These are phyloP conservation scores for Capricornis sumatraensis DNA, from an alignment of 2,113 vertebrate genomes.

Conservation along the genomic window DNA sequence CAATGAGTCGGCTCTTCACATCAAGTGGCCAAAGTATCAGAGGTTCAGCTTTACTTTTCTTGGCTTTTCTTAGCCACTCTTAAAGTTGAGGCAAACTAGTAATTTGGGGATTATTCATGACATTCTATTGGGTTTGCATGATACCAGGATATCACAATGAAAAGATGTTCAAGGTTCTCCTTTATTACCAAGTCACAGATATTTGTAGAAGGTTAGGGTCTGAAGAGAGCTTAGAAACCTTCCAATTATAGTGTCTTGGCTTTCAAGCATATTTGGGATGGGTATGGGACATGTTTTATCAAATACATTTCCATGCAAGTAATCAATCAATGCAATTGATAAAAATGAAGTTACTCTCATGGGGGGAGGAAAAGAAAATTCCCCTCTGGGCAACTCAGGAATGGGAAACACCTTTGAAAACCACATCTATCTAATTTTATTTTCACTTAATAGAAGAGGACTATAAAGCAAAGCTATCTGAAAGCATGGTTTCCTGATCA, in stretches of 20 bases:
- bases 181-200: neutral
- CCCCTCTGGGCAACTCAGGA: neutral
- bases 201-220: neutral
- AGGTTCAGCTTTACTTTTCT: neutral
- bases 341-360: neutral
- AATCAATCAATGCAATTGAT: neutral
- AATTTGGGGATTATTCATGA: neutral
- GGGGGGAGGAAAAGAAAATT: neutral
- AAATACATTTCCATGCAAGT: neutral
- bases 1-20: neutral
- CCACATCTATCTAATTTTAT: neutral
- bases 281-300: neutral
- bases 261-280: neutral
- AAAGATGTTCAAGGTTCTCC: neutral
- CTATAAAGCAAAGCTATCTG: neutral
- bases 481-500: neutral
- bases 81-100: neutral
- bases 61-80: neutral
- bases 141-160: neutral
- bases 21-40: neutral
- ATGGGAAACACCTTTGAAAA: slow-evolving; percentile 5
- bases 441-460: neutral
- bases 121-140: neutral
- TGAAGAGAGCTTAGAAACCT: neutral
- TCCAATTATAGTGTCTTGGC: neutral